A percentile compares a stretch with the other conserved stretches of the same genome.
Conservation (phyloP, 1,140 invertebrate species). For the Nylanderia fulva region DNA sequence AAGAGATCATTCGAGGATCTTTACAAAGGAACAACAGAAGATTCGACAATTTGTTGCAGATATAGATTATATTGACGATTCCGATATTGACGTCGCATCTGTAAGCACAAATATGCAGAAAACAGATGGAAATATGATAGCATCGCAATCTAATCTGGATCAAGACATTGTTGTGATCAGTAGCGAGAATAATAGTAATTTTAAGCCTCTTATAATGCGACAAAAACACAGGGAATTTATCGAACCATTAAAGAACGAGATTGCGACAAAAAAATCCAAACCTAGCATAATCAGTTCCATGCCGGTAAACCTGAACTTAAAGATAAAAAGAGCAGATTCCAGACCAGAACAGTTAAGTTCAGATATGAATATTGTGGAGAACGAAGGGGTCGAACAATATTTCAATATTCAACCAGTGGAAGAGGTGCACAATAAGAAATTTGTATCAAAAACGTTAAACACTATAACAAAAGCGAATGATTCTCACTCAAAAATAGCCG, state of each 20-base stretch:
- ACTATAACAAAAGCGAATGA: no score
- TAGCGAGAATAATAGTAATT: neutral
- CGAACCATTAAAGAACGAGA: neutral
- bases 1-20: neutral
- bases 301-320: conserved; percentile 24
- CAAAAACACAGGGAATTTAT: neutral
- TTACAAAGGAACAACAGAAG: neutral
- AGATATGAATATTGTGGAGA: neutral
- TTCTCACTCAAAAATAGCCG: no score
- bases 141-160: neutral
- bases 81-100: neutral
- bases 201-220: neutral
- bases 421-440: neutral
- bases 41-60: neutral
- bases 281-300: conserved; percentile 44
- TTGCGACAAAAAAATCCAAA: neutral
- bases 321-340: neutral
- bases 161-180: neutral
- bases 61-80: conserved; percentile 9
- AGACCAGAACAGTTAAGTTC: neutral
- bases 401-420: neutral
- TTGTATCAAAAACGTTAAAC: neutral
- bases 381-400: neutral
- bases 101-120: neutral
- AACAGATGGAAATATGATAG: neutral